Base-by-base conservation (phyloP, 1,140 invertebrate genomes). In the Drosophila gunungcola region DNA sequence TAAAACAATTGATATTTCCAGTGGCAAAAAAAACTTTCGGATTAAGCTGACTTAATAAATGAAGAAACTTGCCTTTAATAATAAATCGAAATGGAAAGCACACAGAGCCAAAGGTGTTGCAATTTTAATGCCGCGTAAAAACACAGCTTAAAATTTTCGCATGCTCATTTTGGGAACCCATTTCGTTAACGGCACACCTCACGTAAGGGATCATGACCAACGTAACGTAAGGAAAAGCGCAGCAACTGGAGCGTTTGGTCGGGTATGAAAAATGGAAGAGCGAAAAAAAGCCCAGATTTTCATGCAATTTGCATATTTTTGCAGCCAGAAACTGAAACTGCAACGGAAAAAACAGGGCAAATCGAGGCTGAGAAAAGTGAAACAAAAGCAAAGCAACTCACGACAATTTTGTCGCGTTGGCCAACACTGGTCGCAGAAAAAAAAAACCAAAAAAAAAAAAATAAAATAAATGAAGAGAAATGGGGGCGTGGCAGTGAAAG, bases 241-340 rank as follows among this genome's bases (percentile, higher is more conserved):
- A 6, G 29, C 1, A 7, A 32, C 5, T 32, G 29, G 29, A 7
- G 29, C 5, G 6, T 5, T 29, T 3, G 27, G 4, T 0, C 7
- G 29, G 29, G 7, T 32, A 6, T 7, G 5, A 32, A 13, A 52
- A 63, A 68, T 36, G 60, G 51, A 78, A 63, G 39, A 57, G 52
- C 43, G 62, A 34, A 67, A 78, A 76, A 64, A 43, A 27, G 36
- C 27, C 48, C 82, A 85, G 81, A 85, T 80, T 63, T 63, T 85
- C 78, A 69, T 84, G 73, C 73, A 85, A 85, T 85, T 85, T 85
- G 81, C 81, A 85, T 85, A 85, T 85, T 85, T 63, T 85, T 65
- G 62, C 32, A 13, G 46, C 11, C 46, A 25, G 16, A 41, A 52
- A 61, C 49, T 36, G 49, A 27, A 53, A 53, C 49, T 39, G 13